Conservation (phyloP, 2,888 invertebrate genomes). For the Barypeithes pellucidus region DNA sequence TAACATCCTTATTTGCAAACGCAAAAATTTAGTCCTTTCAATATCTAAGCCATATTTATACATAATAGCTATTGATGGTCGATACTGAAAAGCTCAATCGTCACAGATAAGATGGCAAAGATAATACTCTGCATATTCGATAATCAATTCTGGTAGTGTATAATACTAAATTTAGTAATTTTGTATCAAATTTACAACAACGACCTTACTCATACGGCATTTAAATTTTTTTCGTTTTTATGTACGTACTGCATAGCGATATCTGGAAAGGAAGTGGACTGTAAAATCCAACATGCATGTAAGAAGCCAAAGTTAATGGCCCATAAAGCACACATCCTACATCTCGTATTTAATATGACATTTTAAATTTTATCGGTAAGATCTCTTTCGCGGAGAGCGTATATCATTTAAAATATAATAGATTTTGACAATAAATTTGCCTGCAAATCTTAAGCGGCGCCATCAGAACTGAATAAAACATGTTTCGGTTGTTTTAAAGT, state of each 20-base stretch:
- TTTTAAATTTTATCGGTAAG: conserved; percentile 10
- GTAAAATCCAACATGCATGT: conserved; percentile 20
- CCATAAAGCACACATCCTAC: conserved; percentile 7
- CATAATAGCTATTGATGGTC: too few relatives aligned
- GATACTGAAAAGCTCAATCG: too few relatives aligned
- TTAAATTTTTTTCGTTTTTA: too few relatives aligned
- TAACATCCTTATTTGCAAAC: too few relatives aligned
- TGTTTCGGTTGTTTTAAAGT: background rate
- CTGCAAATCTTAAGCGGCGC: background rate
- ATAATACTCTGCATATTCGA: too few relatives aligned
- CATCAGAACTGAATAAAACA: background rate
- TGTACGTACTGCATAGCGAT: background rate
- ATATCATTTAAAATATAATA: background rate
- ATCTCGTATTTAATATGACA: conserved; percentile 3
- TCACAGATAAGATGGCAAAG: too few relatives aligned
- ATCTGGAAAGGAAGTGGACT: background rate
- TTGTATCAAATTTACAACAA: too few relatives aligned
- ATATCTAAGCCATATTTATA: too few relatives aligned
- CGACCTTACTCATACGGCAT: too few relatives aligned
- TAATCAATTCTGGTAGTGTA: too few relatives aligned
- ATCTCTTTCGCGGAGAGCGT: background rate
- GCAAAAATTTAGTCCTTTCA: too few relatives aligned
- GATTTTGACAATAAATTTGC: background rate
- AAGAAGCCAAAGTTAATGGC: conserved; percentile 9
- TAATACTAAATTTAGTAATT: too few relatives aligned